A percentile compares a stretch with the other conserved stretches of the same genome.
Conservation (phyloP, 1,140 invertebrate genomes). For the Brachionus calyciflorus region DNA sequence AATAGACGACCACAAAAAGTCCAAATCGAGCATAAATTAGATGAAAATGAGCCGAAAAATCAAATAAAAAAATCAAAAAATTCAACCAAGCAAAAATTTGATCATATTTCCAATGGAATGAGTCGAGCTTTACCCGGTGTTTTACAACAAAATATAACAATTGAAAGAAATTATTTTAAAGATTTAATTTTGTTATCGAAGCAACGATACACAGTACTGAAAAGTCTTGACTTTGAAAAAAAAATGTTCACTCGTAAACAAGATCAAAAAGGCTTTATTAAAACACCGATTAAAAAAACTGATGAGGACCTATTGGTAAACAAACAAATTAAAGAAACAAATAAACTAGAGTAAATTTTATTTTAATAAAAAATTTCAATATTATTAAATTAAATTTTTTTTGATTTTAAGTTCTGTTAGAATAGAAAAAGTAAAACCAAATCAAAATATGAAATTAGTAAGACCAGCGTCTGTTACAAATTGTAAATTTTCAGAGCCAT, state of each 20-base stretch:
- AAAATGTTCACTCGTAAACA: slow-evolving; percentile 9
- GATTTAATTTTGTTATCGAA: slow-evolving; percentile 21
- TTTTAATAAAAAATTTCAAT: too few species aligned
- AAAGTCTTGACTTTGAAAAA: slow-evolving; percentile 3
- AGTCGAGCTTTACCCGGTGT: slow-evolving; percentile 24
- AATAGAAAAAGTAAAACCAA: background rate
- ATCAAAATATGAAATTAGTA: background rate
- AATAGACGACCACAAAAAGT: background rate
- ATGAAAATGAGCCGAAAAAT: background rate
- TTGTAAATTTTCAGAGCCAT: background rate
- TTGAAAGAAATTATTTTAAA: background rate
- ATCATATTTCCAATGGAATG: background rate
- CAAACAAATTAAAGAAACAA: too few species aligned
- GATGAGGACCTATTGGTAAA: too few species aligned
- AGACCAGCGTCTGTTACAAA: background rate
- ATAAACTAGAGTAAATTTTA: too few species aligned
- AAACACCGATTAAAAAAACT: background rate
- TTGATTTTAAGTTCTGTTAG: background rate
- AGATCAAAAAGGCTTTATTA: background rate
- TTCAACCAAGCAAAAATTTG: slow-evolving; percentile 2
- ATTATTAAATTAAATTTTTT: too few species aligned
- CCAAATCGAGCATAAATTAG: background rate
- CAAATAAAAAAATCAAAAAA: background rate
- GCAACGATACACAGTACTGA: background rate
- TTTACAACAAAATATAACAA: slow-evolving; percentile 24